Conservation (phyloP, 2,113 vertebrate genomes). For the Elephas maximus region DNA sequence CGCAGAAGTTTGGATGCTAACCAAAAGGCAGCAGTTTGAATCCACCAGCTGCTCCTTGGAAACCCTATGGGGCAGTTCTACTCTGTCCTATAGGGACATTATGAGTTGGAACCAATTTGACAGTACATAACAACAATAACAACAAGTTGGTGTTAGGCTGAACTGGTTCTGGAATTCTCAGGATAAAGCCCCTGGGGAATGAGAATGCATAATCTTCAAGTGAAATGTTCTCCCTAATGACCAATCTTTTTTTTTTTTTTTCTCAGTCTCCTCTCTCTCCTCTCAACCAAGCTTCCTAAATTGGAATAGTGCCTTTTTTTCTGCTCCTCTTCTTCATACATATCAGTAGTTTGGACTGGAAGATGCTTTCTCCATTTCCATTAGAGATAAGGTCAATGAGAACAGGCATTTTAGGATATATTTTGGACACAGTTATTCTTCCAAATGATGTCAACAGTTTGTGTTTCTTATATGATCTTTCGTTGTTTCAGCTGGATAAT, state of each 20-base stretch:
- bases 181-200: not conserved
- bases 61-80: no score
- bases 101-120: no score
- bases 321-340: not conserved
- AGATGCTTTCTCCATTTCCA: not conserved
- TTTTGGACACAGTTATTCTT: not conserved
- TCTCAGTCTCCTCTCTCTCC: not conserved
- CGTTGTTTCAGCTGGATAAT: not conserved
- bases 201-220: not conserved
- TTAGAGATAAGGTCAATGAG: not conserved
- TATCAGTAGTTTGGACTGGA: not conserved
- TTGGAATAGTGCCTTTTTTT: not conserved
- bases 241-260: not conserved
- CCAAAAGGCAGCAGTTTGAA: no score
- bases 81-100: no score
- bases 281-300: not conserved
- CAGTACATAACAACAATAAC: no score
- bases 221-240: not conserved
- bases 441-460: not conserved
- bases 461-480: not conserved
- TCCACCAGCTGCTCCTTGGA: no score
- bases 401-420: not conserved
- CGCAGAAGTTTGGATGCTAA: no score
- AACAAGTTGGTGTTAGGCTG: not conserved
- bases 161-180: not conserved